These are phyloP conservation scores for Sebastes kiyomatsui DNA, from an alignment of 2,797 vertebrate genomes.

Conservation along the genomic window DNA sequence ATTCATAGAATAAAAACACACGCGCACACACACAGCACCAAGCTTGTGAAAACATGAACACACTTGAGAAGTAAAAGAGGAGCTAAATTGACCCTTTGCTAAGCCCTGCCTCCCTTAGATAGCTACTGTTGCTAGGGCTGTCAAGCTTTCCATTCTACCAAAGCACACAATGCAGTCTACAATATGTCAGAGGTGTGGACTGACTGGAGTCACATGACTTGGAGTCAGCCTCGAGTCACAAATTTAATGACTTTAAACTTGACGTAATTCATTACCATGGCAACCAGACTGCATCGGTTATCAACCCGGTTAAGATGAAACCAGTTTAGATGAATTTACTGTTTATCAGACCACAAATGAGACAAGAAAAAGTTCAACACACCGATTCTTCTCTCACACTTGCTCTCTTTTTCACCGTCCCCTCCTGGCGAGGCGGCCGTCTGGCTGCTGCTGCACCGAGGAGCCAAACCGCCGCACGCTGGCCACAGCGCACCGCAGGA, in stretches of 20 bases:
- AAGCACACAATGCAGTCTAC: background rate
- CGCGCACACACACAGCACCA: background rate
- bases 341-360: no score
- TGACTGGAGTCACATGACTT: no score
- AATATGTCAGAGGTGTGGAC: background rate
- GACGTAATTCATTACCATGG: no score
- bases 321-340: no score
- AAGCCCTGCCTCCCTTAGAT: background rate
- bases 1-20: background rate
- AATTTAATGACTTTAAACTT: background rate
- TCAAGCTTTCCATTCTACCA: background rate
- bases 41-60: background rate
- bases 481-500: no score
- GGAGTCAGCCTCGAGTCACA: background rate
- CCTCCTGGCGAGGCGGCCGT: fast-evolving
- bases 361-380: no score
- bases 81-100: background rate
- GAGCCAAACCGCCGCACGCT: fast-evolving
- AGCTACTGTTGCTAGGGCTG: background rate
- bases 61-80: background rate
- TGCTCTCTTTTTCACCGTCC: fast-evolving
- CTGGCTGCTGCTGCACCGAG: no score
- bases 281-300: no score
- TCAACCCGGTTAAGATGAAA: no score
- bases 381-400: no score